Conservation (phyloP, 2,113 vertebrate species). For the Pseudonaja textilis region DNA sequence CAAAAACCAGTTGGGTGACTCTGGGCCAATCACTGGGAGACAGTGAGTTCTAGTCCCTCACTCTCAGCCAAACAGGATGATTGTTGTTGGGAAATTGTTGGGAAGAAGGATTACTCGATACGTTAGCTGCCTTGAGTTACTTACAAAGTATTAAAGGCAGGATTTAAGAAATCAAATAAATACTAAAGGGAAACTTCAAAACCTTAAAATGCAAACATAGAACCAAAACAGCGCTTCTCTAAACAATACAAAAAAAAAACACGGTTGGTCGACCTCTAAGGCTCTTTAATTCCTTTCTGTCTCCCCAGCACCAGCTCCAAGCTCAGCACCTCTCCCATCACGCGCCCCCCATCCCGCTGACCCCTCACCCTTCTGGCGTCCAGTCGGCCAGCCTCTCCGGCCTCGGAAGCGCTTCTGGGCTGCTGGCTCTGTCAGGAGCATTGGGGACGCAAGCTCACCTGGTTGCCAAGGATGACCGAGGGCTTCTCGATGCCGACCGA, state of each 20-base stretch:
- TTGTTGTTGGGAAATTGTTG: no score
- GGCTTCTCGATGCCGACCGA: slow-evolving; percentile 80
- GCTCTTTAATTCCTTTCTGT: neutral
- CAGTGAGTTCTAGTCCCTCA: no score
- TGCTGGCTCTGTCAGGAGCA: slow-evolving; percentile 83
- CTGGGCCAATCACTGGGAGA: no score
- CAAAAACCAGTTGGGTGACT: no score
- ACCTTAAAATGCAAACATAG: neutral
- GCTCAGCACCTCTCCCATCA: slow-evolving; percentile 89
- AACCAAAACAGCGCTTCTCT: no score
- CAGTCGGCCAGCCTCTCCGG: slow-evolving; percentile 73
- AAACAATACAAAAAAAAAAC: no score
- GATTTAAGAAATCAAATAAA: no score
- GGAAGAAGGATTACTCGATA: no score
- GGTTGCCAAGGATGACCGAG: slow-evolving; percentile 82
- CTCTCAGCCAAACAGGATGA: no score
- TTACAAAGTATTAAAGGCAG: no score
- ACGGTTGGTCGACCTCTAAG: neutral
- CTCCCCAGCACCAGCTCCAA: slow-evolving; percentile 82
- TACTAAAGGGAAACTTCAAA: neutral
- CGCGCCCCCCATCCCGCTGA: slow-evolving; percentile 84
- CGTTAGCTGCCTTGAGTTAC: no score
- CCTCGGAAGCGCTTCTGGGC: slow-evolving; percentile 77
- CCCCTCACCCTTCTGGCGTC: slow-evolving; percentile 83
- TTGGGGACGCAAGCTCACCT: slow-evolving; percentile 81